Base-by-base conservation (phyloP, 2,113 vertebrate genomes). In the Echinops telfairi region DNA sequence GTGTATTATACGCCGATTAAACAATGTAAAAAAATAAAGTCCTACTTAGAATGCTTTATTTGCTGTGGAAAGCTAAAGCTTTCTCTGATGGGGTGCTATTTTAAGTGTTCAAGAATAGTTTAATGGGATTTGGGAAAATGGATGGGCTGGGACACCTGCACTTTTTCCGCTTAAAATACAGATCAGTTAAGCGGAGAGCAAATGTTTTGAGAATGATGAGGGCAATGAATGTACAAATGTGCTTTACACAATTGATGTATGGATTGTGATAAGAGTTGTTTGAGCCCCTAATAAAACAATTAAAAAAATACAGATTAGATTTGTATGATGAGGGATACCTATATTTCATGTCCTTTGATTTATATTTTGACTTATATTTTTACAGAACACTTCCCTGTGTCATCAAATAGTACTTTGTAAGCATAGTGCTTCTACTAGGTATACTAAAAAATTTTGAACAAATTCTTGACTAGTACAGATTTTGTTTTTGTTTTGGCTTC, bases 351-450 rank as follows among this genome's bases (percentile, higher is more conserved):
- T 83, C 6, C 68, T 82, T n/a, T 82, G 58, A 66, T 43, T 83
- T 90, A 89, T 57, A 66, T 33, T 94, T 94, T 95, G 33, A 78
- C 64, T 87, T 84, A 16, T 90, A 11, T 17, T 90, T 81, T 66
- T 16, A n/a, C 15, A 47, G 82, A 19, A 88, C 15, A 66, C 78
- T 73, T 73, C 15, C 7, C 33, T 20, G 0, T 92, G 31, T 66
- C 60, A 70, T 71, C 33, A 83, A 73, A 88, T 86, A 81, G 23
- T 85, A 81, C 47, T 76, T 75, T 76, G 23, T 84, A 66, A 88
- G 11, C 15, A 29, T 66, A 77, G 66, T 92, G 29, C 17, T 89
- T 94, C 62, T 91, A 62, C 4, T 6, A 66, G 25, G 36, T 88
- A 1, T 81, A 57, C 40, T 36, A 85, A 84, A 81, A 93, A 84